These are phyloP conservation scores for Perognathus longimembris DNA, from an alignment of 2,113 vertebrate species.

Conservation along the genomic window DNA sequence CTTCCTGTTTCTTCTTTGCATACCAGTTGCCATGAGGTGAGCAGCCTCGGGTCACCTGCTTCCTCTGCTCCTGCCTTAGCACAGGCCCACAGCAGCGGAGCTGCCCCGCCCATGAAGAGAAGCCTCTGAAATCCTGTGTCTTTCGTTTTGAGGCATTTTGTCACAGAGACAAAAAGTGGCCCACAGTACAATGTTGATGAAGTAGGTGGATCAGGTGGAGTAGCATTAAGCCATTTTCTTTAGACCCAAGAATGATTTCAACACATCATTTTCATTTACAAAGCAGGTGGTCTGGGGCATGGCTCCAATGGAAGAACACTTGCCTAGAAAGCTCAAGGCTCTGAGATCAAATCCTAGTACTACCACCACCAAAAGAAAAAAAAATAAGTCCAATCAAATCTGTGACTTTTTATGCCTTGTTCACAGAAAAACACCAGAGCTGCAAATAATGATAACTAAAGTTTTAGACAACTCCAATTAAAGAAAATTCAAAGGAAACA, in stretches of 20 bases:
- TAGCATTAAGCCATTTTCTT: background rate
- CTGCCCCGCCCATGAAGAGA: background rate
- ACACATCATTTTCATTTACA: background rate
- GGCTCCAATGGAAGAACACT: too few species aligned
- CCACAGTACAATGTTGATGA: background rate
- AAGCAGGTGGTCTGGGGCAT: background rate
- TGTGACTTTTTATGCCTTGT: background rate
- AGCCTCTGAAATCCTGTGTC: background rate
- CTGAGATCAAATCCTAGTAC: too few species aligned
- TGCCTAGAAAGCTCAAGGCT: too few species aligned
- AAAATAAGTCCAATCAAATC: background rate
- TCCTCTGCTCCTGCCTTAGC: background rate
- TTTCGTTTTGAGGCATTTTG: background rate
- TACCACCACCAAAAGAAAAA: too few species aligned
- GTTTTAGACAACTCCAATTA: background rate
- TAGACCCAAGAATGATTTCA: slow-evolving; percentile 5
- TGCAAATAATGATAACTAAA: background rate
- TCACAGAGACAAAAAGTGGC: background rate
- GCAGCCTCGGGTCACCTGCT: background rate
- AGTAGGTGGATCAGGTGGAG: background rate
- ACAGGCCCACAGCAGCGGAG: background rate
- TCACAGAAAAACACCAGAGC: background rate
- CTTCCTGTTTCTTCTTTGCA: background rate
- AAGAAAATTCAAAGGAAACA: background rate
- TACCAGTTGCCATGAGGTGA: background rate